Base-by-base conservation (phyloP, 2,113 vertebrate genomes). In the Ailurus styani region DNA sequence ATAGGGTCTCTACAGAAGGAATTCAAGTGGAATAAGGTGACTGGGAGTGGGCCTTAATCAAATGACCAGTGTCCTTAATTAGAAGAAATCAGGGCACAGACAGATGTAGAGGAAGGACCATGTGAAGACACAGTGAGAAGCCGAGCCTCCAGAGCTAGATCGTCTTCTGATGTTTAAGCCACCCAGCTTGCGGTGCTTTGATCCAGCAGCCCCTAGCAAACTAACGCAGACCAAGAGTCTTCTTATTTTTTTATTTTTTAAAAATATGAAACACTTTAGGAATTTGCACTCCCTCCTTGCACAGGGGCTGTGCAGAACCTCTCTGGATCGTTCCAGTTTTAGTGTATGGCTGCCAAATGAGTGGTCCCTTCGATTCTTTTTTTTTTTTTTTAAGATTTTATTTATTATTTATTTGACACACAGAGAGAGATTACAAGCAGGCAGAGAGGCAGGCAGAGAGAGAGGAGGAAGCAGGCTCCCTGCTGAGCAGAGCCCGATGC, bases 141-240 rank as follows among this genome's bases (percentile, higher is more conserved):
- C 62, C 34, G 31, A 88, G 31, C 45, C 60, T n/a, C 54, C 47
- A 31, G 62, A 89, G 37, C 42, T 21, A 20, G 78, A 14, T 29
- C 13, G 29, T 23, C 23, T 50, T 57, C 93, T 12, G 8, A 20
- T 52, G 54, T 57, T 34, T 18, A 40, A 23, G 29, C 6, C 17
- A 2, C 10, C 1, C 2, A 6, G 21, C 31, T 62, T 37, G 77
- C 9, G n/a, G 27, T 21, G 5, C n/a, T n/a, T 29, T 12, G 5
- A 50, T 52, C 25, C 0, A n/a, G 52, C 40, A 45, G 40, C 40
- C 9, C 2, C 21, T 5, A 17, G n/a, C 25, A 75, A 23, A 60
- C 12, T 5, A 17, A 62, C 17, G 18, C 18, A 52, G 23, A 23
- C 29, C 2, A 8, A 18, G 52, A 70, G 34, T 40, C 4, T 23